Conservation (phyloP, 2,113 vertebrate genomes). For the Sturnira hondurensis region DNA sequence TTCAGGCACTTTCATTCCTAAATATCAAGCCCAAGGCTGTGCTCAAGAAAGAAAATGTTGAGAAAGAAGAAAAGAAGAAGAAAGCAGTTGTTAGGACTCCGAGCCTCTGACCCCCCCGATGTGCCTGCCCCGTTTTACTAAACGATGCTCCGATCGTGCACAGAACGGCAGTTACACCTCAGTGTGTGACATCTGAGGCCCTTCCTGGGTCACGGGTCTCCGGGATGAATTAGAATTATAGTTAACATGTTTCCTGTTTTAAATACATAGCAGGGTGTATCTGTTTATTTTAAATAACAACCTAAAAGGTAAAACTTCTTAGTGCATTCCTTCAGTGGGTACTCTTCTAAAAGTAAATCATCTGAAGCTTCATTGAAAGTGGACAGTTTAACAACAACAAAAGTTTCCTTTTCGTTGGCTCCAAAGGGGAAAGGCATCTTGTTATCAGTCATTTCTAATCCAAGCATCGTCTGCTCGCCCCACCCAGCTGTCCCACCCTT, state of each 20-base stretch:
- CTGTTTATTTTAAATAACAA: neutral
- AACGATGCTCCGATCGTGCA: neutral
- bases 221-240: neutral
- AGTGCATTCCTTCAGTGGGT: neutral
- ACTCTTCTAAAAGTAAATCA: neutral
- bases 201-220: neutral
- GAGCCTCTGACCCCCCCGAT: neutral
- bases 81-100: neutral
- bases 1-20: neutral
- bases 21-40: neutral
- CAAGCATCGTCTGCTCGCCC: neutral
- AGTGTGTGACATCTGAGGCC: neutral
- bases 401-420: neutral
- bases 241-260: neutral
- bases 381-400: neutral
- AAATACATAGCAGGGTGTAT: neutral
- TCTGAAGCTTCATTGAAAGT: neutral
- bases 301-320: neutral
- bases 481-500: neutral
- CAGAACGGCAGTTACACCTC: neutral
- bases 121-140: neutral
- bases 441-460: neutral
- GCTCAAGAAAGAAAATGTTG: neutral
- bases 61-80: neutral
- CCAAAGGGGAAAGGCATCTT: neutral